Evolutionary conservation across 2,113 vertebrate genomes (phyloP).

Genomic region (Brachypodius melanocephalos): DNA sequence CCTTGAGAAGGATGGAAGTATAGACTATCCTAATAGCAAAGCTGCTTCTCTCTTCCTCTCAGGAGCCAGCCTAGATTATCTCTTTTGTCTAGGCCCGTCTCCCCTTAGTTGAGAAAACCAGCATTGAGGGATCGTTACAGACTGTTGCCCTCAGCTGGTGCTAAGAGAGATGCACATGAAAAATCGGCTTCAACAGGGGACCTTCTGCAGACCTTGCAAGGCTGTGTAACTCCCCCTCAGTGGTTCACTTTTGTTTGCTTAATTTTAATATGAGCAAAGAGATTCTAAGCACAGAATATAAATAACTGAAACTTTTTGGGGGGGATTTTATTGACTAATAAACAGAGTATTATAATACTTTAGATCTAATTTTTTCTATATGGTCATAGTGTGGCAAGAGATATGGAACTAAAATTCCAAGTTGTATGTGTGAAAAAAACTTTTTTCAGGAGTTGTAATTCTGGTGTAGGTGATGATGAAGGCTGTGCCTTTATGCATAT

Average conservation of each 20-base stretch:
- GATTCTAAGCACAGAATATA: background rate
- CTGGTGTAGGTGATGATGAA: background rate
- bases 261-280: background rate
- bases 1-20: background rate
- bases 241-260: background rate
- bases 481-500: background rate
- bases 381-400: background rate
- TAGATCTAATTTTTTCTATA: background rate
- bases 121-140: background rate
- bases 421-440: background rate
- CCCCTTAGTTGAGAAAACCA: background rate
- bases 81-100: background rate
- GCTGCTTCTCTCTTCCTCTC: background rate
- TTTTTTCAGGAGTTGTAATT: background rate
- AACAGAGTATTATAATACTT: background rate
- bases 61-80: background rate
- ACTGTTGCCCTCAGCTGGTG: background rate
- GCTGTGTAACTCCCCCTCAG: background rate
- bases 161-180: background rate
- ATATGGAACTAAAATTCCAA: background rate
- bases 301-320: background rate
- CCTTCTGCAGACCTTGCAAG: background rate
- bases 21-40: background rate
- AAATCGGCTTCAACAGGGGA: background rate
- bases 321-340: background rate